Conservation (phyloP, 1,140 invertebrate species). For the Sitobion miscanthi region DNA sequence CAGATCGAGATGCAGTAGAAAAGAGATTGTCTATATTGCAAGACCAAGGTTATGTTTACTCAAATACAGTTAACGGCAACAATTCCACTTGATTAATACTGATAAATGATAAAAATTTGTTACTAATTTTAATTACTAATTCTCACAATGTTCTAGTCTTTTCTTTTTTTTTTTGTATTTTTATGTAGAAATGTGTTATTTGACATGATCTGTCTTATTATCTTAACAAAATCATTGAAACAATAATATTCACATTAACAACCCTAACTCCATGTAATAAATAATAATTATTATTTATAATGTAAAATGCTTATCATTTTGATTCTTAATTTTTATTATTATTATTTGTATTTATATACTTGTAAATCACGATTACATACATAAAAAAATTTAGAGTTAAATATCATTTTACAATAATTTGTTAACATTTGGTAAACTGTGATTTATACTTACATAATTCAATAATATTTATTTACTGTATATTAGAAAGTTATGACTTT, state of each 20-base stretch:
- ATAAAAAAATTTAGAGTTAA: neutral
- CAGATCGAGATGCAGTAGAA: slow-evolving; percentile 92
- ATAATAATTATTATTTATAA: slow-evolving; percentile 26
- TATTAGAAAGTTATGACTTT: neutral
- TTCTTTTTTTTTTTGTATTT: slow-evolving; percentile 18
- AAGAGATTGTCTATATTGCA: slow-evolving; percentile 85
- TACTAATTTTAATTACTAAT: neutral
- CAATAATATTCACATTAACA: slow-evolving; percentile 1
- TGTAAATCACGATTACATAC: neutral
- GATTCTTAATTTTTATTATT: neutral
- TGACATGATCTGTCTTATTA: neutral
- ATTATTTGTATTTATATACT: slow-evolving; percentile 34
- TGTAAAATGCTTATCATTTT: slow-evolving; percentile 19
- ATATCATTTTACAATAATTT: neutral
- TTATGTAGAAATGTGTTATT: slow-evolving; percentile 19
- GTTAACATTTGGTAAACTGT: neutral
- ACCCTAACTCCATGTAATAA: neutral
- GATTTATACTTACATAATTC: neutral
- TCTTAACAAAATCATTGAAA: neutral
- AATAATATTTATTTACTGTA: neutral
- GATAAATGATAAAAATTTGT: neutral
- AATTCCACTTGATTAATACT: slow-evolving; percentile 52
- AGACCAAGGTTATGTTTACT: slow-evolving; percentile 82
- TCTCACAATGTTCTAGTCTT: slow-evolving; percentile 23
- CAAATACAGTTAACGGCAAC: slow-evolving; percentile 62